Conservation (phyloP, 2,888 invertebrate genomes). For the Hymenopus coronatus region DNA sequence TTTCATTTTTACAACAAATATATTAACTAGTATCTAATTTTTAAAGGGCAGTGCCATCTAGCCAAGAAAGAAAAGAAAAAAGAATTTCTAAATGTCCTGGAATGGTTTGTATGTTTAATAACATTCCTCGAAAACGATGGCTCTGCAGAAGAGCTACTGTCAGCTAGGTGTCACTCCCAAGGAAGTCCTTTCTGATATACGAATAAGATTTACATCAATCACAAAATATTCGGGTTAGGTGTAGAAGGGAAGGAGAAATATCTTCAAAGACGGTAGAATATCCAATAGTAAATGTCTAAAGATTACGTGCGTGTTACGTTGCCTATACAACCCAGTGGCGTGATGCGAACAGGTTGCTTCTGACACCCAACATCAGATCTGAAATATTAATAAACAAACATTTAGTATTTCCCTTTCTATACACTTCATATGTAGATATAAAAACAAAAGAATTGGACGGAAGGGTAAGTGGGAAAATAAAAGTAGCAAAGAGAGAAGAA, state of each 20-base stretch:
- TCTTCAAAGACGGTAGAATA: not conserved
- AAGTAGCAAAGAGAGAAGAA: no score
- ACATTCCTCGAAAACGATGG: not conserved
- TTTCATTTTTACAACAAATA: conserved; percentile 4
- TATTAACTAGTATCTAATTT: not conserved
- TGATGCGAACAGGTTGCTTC: not conserved
- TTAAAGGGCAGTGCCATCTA: not conserved
- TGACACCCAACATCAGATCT: conserved; percentile 15
- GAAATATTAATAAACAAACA: not conserved
- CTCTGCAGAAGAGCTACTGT: not conserved
- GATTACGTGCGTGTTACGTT: not conserved
- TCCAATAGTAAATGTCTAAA: conserved; percentile 3
- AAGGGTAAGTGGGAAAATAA: no score
- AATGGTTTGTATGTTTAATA: conserved; percentile 1
- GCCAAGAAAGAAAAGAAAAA: not conserved
- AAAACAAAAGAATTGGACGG: no score
- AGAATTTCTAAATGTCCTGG: not conserved
- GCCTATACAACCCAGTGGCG: not conserved
- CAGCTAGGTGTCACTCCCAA: not conserved
- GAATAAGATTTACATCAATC: conserved; percentile 3
- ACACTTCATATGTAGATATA: not conserved
- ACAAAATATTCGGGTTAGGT: conserved; percentile 7
- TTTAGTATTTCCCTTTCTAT: not conserved
- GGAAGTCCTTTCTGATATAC: not conserved
- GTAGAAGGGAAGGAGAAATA: conserved; percentile 9